phyloP scores from a whole-genome alignment of 2,113 vertebrate genomes.

The Podarcis muralis region DNA sequence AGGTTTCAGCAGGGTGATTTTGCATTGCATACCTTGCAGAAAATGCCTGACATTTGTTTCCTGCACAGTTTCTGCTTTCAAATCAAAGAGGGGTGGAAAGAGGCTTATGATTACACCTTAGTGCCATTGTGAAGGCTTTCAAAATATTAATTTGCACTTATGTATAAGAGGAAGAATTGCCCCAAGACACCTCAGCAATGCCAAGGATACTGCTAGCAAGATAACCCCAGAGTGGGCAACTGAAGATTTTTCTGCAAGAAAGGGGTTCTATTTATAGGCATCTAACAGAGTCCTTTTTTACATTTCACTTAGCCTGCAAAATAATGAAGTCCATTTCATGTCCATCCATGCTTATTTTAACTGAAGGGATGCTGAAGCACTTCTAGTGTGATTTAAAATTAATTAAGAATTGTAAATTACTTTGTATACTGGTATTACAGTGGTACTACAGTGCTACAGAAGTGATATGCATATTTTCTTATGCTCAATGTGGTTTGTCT shows the following conservation, averaged over 20 bases:
- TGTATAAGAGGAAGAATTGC: constrained; percentile 26
- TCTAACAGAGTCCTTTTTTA: constrained; percentile 1
- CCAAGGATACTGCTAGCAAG: constrained; percentile 24
- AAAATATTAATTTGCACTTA: constrained; percentile 8
- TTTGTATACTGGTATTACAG: neutral
- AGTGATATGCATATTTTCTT: neutral
- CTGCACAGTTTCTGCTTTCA: constrained; percentile 27
- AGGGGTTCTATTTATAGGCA: constrained; percentile 14
- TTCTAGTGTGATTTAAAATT: constrained; percentile 19
- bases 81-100: neutral
- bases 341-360: constrained; percentile 44
- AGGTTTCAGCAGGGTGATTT: neutral
- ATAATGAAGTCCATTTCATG: constrained; percentile 9
- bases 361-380: neutral
- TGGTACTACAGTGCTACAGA: neutral
- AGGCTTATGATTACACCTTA: constrained; percentile 18
- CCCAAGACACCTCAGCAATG: constrained; percentile 17
- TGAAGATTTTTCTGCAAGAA: constrained; percentile 49
- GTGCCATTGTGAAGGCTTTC: constrained; percentile 25
- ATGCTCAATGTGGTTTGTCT: neutral
- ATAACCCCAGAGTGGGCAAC: constrained; percentile 19
- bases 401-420: neutral
- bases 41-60: neutral
- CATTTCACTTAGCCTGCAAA: constrained; percentile 27
- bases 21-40: neutral